Base-by-base conservation (phyloP, 2,888 invertebrate genomes). In the Anodontia alba region DNA sequence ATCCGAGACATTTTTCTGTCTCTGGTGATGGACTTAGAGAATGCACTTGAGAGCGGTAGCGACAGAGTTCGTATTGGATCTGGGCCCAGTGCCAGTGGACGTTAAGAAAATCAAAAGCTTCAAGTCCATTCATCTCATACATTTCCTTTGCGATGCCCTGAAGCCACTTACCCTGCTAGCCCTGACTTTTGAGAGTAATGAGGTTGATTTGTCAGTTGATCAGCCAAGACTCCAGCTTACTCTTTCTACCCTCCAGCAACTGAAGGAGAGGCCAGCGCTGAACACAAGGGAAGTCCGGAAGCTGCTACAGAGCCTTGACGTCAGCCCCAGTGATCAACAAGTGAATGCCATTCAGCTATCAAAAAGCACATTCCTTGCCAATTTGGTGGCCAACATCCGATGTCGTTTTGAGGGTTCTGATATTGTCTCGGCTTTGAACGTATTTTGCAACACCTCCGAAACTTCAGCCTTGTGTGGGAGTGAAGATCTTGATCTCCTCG, bases 61-160 rank as follows among this genome's bases (percentile, higher is more conserved):
- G 79, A 73, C 33, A 74, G 74, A 26, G 69, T 74, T 15, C 8
- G 71, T 10, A 17, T 75, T 36, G 75, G 79, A 12, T 36, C 36
- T 51, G 71, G 71, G 0, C 73, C 74, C n/a, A n/a, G n/a, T n/a
- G n/a, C n/a, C n/a, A n/a, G n/a, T n/a, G n/a, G n/a, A n/a, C n/a
- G n/a, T n/a, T n/a, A n/a, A n/a, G 38, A 38, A 38, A 38, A 5
- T 80, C 20, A 76, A 77, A 23, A 51, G 49, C 0, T 81, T 69
- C 46, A 49, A 81, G 29, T 17, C 49, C 29, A 38, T 81, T 12
- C 69, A 73, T 20, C 49, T 76, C 23, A 31, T 79, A 10, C 75
- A 75, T 67, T 70, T 79, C 43, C 26, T 78, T 20, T 80, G 75
- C 54, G 75, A 80, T 76, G 80, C 72, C 17, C 54, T 80, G 1